These are phyloP conservation scores for Mongoloraphidia duomilia DNA, from an alignment of 2,888 invertebrate genomes.

Conservation along the genomic window DNA sequence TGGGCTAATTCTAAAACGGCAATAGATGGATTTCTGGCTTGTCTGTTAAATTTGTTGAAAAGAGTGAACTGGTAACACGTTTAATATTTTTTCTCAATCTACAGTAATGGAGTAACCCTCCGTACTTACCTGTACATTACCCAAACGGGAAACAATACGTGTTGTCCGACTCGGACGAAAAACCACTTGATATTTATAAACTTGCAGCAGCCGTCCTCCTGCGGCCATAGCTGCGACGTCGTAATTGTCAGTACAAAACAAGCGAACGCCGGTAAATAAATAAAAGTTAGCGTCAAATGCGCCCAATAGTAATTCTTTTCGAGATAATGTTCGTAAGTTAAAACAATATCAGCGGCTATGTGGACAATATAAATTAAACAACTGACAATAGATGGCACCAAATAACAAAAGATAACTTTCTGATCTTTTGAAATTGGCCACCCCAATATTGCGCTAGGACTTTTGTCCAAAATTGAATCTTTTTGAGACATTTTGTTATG, in stretches of 20 bases:
- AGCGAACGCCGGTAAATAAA: constrained; percentile 40
- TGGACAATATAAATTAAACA: constrained; percentile 49
- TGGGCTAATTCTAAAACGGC: no score
- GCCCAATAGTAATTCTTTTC: constrained; percentile 40
- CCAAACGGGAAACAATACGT: constrained; percentile 42
- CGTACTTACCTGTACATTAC: constrained; percentile 43
- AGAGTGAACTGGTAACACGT: no score
- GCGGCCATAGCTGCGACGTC: constrained; percentile 41
- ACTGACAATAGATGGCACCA: constrained; percentile 41
- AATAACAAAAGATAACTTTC: constrained; percentile 34
- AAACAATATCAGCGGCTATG: constrained; percentile 50
- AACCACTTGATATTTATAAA: constrained; percentile 31
- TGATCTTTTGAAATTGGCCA: constrained; percentile 20
- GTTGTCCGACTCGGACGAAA: constrained; percentile 32
- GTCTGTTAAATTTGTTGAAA: background rate
- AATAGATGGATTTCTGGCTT: no score
- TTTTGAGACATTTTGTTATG: constrained; percentile 1
- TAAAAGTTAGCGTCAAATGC: constrained; percentile 30
- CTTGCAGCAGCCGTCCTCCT: constrained; percentile 30
- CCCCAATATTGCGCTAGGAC: constrained; percentile 4
- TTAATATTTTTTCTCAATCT: constrained; percentile 1
- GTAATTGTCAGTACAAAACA: constrained; percentile 43
- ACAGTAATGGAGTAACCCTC: background rate
- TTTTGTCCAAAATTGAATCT: constrained; percentile 1
- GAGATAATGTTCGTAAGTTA: constrained; percentile 47